phyloP scores from a whole-genome alignment of 2,113 vertebrate genomes.

The Euleptes europaea region DNA sequence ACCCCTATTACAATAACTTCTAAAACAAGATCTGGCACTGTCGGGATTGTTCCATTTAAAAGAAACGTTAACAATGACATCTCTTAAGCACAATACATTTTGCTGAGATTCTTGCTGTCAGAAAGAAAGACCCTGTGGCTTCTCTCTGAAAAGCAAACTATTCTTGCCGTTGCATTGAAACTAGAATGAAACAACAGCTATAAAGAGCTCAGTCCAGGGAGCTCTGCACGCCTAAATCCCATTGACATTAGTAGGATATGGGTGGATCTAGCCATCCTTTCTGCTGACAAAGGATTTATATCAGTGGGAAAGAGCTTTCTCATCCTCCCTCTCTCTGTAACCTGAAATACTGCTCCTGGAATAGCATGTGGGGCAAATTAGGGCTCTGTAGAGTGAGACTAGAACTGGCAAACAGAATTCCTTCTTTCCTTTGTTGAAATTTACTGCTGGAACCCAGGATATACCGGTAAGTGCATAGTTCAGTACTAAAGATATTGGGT shows the following conservation, averaged over 20 bases:
- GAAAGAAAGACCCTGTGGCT: neutral
- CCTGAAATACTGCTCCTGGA: no score
- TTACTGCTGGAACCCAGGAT: no score
- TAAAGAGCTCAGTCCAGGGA: neutral
- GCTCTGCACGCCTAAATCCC: neutral
- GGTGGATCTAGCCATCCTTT: no score
- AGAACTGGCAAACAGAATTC: no score
- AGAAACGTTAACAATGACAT: neutral
- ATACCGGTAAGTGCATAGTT: neutral
- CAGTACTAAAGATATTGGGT: neutral
- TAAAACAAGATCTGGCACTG: neutral
- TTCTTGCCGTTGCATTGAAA: neutral
- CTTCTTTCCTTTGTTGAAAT: no score
- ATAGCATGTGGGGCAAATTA: no score
- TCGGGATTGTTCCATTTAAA: neutral
- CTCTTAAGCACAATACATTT: neutral
- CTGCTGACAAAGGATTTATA: no score
- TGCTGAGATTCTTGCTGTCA: neutral
- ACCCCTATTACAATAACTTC: neutral
- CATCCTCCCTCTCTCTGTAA: no score
- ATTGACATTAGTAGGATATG: neutral
- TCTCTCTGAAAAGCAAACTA: neutral
- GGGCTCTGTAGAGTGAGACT: no score
- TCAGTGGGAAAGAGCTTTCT: no score
- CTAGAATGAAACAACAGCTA: neutral